phyloP scores from a whole-genome alignment of 2,113 vertebrate genomes.

The Misgurnus mizolepis region DNA sequence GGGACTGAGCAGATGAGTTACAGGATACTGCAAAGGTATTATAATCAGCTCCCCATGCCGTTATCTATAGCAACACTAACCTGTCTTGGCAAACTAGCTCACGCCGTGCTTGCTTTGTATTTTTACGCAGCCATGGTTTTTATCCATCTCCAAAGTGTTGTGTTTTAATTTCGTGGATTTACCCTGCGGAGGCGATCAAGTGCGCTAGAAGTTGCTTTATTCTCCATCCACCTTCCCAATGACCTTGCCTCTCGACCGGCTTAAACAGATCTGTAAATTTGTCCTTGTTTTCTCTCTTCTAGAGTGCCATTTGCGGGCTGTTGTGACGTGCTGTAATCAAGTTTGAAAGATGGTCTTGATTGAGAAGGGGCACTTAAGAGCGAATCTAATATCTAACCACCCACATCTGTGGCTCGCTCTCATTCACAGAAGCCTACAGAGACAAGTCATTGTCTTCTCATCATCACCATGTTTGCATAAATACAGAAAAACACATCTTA shows the following conservation, averaged over 20 bases:
- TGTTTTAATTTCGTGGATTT: slow-evolving; percentile 29
- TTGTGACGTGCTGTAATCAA: slow-evolving; percentile 55
- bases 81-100: slow-evolving; percentile 10
- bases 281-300: slow-evolving; percentile 38
- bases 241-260: slow-evolving; percentile 40
- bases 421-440: slow-evolving; percentile 14
- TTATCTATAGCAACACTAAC: slow-evolving; percentile 33
- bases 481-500: neutral
- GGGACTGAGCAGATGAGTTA: slow-evolving; percentile 30
- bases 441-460: neutral
- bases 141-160: neutral
- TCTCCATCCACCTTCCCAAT: slow-evolving; percentile 4
- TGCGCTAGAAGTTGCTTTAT: slow-evolving; percentile 19
- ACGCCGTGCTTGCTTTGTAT: neutral
- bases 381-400: slow-evolving; percentile 35
- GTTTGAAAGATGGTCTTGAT: slow-evolving; percentile 55
- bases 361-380: slow-evolving; percentile 52
- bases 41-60: slow-evolving; percentile 12
- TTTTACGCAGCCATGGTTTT: neutral
- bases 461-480: neutral
- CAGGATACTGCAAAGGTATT: slow-evolving; percentile 21
- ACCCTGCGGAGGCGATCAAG: slow-evolving; percentile 1
- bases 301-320: slow-evolving; percentile 45
- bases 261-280: slow-evolving; percentile 22
- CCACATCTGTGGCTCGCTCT: slow-evolving; percentile 42